phyloP scores from a whole-genome alignment of 2,888 invertebrate genomes.

The Drosophila prolongata region DNA sequence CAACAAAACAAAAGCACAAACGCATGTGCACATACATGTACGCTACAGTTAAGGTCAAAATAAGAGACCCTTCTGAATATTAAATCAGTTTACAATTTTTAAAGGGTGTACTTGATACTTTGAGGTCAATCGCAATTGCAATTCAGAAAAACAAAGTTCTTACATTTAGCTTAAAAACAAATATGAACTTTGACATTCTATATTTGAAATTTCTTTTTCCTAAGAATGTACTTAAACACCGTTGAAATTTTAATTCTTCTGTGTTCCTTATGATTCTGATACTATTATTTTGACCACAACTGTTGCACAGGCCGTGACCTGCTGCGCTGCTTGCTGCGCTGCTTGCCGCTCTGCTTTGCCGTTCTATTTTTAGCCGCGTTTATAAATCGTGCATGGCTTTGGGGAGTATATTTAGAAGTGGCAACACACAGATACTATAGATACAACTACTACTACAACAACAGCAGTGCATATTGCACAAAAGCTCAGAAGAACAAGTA shows the following conservation, averaged over 20 bases:
- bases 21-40: slow-evolving; percentile 31
- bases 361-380: slow-evolving; percentile 81
- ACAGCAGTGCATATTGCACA: slow-evolving; percentile 58
- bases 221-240: too few species aligned
- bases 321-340: slow-evolving; percentile 48
- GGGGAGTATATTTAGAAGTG: slow-evolving; percentile 78
- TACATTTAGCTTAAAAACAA: too few species aligned
- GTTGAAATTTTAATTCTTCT: neutral
- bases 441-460: slow-evolving; percentile 24
- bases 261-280: too few species aligned
- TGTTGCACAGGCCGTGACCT: slow-evolving; percentile 81
- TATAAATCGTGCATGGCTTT: slow-evolving; percentile 82
- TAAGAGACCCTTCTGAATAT: neutral
- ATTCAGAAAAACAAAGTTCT: too few species aligned
- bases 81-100: neutral
- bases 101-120: too few species aligned
- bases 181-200: too few species aligned
- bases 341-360: slow-evolving; percentile 41
- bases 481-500: slow-evolving; percentile 21
- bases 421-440: slow-evolving; percentile 46
- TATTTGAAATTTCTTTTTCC: too few species aligned
- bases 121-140: too few species aligned
- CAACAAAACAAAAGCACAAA: slow-evolving; percentile 36
- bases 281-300: slow-evolving; percentile 4
- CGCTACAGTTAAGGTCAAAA: neutral